phyloP scores from a whole-genome alignment of 2,797 vertebrate species.

The Hozukius guyotensis region DNA sequence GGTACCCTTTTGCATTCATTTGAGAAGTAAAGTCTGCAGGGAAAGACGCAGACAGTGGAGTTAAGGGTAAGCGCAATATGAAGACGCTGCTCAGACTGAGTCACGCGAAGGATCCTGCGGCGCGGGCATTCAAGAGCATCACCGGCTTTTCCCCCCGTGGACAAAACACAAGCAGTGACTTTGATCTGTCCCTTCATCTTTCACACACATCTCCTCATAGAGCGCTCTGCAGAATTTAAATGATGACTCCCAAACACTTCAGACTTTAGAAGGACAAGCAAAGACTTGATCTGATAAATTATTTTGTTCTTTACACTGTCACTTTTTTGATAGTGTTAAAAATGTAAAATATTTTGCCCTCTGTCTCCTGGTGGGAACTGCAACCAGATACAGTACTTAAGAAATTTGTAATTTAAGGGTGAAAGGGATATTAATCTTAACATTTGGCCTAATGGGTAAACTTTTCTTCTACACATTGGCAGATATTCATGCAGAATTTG shows the following conservation, averaged over 20 bases:
- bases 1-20: not conserved
- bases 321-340: not conserved
- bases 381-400: not conserved
- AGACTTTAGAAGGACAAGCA: not conserved
- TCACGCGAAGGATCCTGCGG: not conserved
- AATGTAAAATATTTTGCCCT: not conserved
- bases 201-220: not conserved
- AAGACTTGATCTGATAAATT: not conserved
- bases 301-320: not conserved
- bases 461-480: not conserved
- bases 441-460: not conserved
- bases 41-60: not conserved
- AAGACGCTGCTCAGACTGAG: not conserved
- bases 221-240: not conserved
- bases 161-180: slow-evolving; percentile 6
- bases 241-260: not conserved
- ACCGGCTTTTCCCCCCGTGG: not conserved
- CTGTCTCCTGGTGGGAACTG: not conserved
- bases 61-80: not conserved
- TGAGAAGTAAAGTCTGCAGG: not conserved
- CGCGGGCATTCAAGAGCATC: not conserved
- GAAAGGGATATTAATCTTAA: not conserved
- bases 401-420: not conserved
- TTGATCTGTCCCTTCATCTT: not conserved
- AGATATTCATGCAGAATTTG: not conserved